Evolutionary conservation across 2,113 vertebrate genomes (phyloP), one percentile per base, ranked within the genome.

Genomic region (Cyphomyrus discorhynchus): DNA sequence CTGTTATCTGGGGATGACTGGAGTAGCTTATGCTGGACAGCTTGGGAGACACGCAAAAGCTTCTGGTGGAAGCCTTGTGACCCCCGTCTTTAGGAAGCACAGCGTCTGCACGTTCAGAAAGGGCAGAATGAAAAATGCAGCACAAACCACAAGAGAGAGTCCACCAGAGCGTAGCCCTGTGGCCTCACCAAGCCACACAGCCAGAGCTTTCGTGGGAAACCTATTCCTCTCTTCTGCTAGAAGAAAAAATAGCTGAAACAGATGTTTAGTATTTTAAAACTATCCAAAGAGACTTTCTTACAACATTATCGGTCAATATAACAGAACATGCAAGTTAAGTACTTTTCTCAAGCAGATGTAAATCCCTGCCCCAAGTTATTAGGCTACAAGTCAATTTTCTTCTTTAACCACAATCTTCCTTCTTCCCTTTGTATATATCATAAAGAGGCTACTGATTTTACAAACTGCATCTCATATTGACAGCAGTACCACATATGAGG

Each of bases 121-220:
- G 91, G 91, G 92, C 91, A 53, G 87, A 90, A 92, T 90, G 42
- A 91, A 92, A 93, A 95, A 94, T 93, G 92, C 94, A 94, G 93
- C 93, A 93, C 86, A 1, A 92, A 93, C 94, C 94, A 47, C 92
- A 93, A 93, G 91, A 24, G 70, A 13, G 45, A 49, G 42, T 5
- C 2, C 19, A 86, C 45, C 15, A 35, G n/a, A 89, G 5, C 42
- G 5, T 3, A 11, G 35, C 50, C 74, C 53, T 80, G 35, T 35
- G 2, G 39, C 52, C 53, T 8, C 80, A 85, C 15, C n/a, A 62
- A 82, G 45, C 70, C 52, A 42, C 89, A 35, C 52, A 50, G 35
- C 89, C 35, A 86, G 80, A 84, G 46, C 82, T 50, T 47, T 85
- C 39, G 45, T 17, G 24, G 45, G 92, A 95, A 93, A 90, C 93